Evolutionary conservation across 1,140 invertebrate species (phyloP), one percentile per base, ranked within the genome.

Genomic region (Thaumetopoea pityocampa): DNA sequence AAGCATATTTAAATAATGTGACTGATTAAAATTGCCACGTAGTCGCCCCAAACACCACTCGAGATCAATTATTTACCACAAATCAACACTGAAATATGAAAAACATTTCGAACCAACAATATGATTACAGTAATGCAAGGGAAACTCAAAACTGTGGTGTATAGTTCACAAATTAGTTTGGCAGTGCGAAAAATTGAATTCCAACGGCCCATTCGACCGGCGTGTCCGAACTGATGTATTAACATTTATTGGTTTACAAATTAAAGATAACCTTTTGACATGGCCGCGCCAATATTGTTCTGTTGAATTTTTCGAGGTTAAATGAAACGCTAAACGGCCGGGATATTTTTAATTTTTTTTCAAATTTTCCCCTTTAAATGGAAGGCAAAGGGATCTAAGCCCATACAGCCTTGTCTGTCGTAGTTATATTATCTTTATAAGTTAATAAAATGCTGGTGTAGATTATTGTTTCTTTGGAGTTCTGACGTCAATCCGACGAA

Each of bases 181-280:
- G 67, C 68, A 67, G 60, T 49, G 50, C 54, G 60, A 71, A 67
- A 76, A 77, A 80, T 71, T 77, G 66, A 73, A 78, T 76, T 69
- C 67, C 67, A 76, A 59, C 28, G 44, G 42, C 58, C n/a, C 51
- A 64, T 70, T 57, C 52, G 52, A 51, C 59, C 61, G 61, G 50
- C 38, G 26, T 28, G 36, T 27, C 18, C 18, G 27, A 10, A 42
- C 51, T 74, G 77, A 81, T 76, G 66, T 78, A 81, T 81, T 74
- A 76, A 76, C 71, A 76, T 81, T 76, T 81, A 81, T 81, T 76
- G 77, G 67, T 68, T 74, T 70, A 67, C 71, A 76, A 76, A 79
- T 77, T 79, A 76, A 74, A 76, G 67, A 74, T 72, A 74, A 67
- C 64, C 52, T 20, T 53, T 46, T 38, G 52, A 52, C 57, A 53